Conservation (phyloP, 2,888 invertebrate genomes). For the Podabrus alpinus region DNA sequence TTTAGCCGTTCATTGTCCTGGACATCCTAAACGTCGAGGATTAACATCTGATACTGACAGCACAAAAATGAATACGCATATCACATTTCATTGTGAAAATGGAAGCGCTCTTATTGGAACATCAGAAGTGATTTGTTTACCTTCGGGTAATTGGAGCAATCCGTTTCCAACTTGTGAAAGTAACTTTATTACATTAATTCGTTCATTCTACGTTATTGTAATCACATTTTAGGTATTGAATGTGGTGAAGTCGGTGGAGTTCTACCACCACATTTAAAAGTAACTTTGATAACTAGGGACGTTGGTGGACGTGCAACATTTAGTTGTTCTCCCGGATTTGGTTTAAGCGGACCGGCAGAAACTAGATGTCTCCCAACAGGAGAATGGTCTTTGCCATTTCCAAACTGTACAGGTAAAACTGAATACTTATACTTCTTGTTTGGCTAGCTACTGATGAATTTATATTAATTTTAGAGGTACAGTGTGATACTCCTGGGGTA, state of each 20-base stretch:
- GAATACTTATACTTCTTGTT: not conserved
- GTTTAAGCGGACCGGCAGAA: slow-evolving; percentile 73
- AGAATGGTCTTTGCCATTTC: slow-evolving; percentile 79
- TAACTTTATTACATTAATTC: slow-evolving; percentile 52
- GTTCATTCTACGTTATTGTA: not conserved
- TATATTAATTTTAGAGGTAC: slow-evolving; percentile 65
- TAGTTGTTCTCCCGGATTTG: slow-evolving; percentile 78
- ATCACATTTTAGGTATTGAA: slow-evolving; percentile 66
- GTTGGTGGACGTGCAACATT: slow-evolving; percentile 82
- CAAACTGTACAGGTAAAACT: slow-evolving; percentile 69
- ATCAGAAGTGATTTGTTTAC: slow-evolving; percentile 73
- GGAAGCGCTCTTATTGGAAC: slow-evolving; percentile 81
- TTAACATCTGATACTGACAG: slow-evolving; percentile 72
- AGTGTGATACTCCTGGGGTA: slow-evolving; percentile 74
- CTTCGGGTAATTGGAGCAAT: slow-evolving; percentile 85
- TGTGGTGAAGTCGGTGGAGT: slow-evolving; percentile 72
- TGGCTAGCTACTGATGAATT: not conserved
- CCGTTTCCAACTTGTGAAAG: slow-evolving; percentile 83
- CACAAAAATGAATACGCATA: slow-evolving; percentile 74
- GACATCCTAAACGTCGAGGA: slow-evolving; percentile 73
- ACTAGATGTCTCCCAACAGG: slow-evolving; percentile 77
- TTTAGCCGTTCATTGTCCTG: slow-evolving; percentile 76
- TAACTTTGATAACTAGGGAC: slow-evolving; percentile 75
- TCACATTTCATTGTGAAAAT: slow-evolving; percentile 76
- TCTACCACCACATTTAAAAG: slow-evolving; percentile 66